Evolutionary conservation across 2,888 invertebrate genomes (phyloP).

Genomic region (Digitonthophagus gazella): DNA sequence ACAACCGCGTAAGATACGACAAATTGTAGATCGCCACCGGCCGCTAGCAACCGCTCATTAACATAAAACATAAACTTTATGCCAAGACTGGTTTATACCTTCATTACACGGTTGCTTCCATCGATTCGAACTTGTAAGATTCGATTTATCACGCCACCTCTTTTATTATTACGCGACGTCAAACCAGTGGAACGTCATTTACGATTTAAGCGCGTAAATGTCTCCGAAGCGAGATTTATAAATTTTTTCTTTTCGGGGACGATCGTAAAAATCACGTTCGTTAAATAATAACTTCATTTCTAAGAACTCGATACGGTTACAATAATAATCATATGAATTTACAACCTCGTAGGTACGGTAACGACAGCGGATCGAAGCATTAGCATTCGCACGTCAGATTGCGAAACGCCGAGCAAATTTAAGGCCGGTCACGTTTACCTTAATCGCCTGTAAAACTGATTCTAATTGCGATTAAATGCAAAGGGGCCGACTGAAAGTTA

Average conservation of each 20-base stretch:
- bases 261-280: not conserved
- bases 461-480: constrained; percentile 3
- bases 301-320: not conserved
- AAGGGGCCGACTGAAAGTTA: not conserved
- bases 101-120: not conserved
- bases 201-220: not conserved
- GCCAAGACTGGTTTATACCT: not conserved
- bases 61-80: not conserved
- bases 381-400: constrained; percentile 14
- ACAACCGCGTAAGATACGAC: not conserved
- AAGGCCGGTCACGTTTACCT: constrained; percentile 7
- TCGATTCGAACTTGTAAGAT: not conserved
- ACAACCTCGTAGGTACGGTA: not conserved
- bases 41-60: not conserved
- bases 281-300: not conserved
- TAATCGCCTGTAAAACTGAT: constrained; percentile 14
- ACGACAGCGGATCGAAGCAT: not conserved
- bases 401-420: not conserved
- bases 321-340: not conserved
- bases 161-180: not conserved
- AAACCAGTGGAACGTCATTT: not conserved
- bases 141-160: not conserved
- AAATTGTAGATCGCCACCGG: not conserved
- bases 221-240: no score
- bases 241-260: not conserved